Base-by-base conservation (phyloP, 2,113 vertebrate genomes). In the Sorex fumeus region DNA sequence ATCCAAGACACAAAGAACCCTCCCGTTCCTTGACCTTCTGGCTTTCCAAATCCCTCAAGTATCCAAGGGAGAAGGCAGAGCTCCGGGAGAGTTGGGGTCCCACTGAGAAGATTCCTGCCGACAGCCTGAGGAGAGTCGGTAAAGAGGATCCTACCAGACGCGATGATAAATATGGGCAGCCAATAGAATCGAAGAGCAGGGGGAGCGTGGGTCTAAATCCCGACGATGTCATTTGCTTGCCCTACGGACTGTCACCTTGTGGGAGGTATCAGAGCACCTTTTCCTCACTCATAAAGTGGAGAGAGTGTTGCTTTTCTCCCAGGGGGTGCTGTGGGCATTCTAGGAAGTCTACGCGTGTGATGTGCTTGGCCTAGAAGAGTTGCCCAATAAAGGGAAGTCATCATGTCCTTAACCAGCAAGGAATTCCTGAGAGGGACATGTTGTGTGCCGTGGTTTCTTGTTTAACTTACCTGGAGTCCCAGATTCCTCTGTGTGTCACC, bases 361-460 rank as follows among this genome's bases (percentile, higher is more conserved):
- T 66, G 32, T 7, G 1, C 36, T 18, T 45, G 0, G 25, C 25
- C 23, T 67, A 1, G 16, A 27, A 62, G 6, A 50, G 6, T 40
- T 77, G 77, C 74, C 67, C 3, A 1, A 21, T 57, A 28, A 64
- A 47, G 7, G 18, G 34, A 66, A 72, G 21, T 8, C 60, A 9
- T 0, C n/a, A 72, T 32, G 7, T 3, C 40, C 40, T 79, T 27
- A 4, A 0, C 40, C 36, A 21, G 0, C 0, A 36, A 21, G 4
- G 23, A 32, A 34, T 34, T 74, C 75, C 36, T 36, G 19, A 8
- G 32, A 43, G 6, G 8, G 70, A 28, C 40, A 9, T 25, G 5
- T 69, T 67, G 57, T 36, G 30, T 40, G 62, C 5, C 6, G 0
- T 8, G 9, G 6, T 19, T 69, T 36, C 57, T 74, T 28, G 25